Percentiles rank a stretch among this genome's conserved stretches.
These are phyloP conservation scores for Alaudala cheleensis DNA, from an alignment of 2,113 vertebrate species.

Conservation along the genomic window DNA sequence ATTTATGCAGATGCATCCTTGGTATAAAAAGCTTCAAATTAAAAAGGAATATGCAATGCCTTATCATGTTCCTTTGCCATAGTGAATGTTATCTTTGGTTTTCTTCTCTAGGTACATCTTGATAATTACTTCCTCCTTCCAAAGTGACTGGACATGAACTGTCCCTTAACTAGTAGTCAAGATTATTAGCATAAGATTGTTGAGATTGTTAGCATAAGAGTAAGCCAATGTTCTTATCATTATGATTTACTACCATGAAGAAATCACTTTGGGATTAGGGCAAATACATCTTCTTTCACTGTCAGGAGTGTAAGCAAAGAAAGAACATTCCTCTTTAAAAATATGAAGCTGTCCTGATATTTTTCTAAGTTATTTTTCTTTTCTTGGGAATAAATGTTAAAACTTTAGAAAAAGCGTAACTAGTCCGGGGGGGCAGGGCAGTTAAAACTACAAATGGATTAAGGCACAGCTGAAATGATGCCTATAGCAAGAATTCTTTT, in stretches of 20 bases:
- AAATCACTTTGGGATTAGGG: fast-evolving
- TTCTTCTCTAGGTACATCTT: neutral
- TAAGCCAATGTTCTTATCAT: neutral
- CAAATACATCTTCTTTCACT: neutral
- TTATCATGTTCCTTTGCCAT: neutral
- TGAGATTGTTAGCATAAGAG: neutral
- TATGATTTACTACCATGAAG: neutral
- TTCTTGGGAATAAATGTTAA: neutral
- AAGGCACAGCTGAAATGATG: neutral
- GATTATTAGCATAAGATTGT: too few species aligned
- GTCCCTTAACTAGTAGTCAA: neutral
- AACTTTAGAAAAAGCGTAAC: neutral
- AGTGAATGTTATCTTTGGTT: neutral
- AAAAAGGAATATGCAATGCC: neutral
- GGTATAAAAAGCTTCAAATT: neutral
- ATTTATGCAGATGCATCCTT: neutral
- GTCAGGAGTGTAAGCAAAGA: neutral
- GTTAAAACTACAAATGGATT: neutral
- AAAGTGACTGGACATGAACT: neutral
- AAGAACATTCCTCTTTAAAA: neutral
- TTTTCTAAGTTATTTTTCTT: neutral
- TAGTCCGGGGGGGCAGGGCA: fast-evolving
- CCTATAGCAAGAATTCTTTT: neutral
- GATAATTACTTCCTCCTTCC: neutral
- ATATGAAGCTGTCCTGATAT: neutral